Percentiles rank a stretch among this genome's conserved stretches.
Evolutionary conservation across 2,113 vertebrate genomes (phyloP).

Genomic region (Proteles cristata): DNA sequence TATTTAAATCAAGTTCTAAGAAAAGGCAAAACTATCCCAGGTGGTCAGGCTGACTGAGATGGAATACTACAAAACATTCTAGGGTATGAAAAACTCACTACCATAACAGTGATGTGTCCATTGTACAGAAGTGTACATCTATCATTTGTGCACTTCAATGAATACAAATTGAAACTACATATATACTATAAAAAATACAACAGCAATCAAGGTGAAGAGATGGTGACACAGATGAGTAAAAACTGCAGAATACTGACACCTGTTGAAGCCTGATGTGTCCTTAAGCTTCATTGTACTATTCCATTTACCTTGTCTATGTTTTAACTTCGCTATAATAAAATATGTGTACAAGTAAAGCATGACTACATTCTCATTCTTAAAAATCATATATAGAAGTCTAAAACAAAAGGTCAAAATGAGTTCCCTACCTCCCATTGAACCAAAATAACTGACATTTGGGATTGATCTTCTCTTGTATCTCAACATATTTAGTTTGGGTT

Average conservation of each 20-base stretch:
- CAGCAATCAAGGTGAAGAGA: not conserved
- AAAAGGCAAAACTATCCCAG: not conserved
- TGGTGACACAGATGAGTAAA: not conserved
- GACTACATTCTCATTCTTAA: not conserved
- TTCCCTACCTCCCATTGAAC: not conserved
- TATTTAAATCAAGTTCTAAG: not conserved
- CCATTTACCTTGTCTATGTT: not conserved
- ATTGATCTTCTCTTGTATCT: not conserved
- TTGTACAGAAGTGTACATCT: not conserved
- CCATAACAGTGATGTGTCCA: too few species aligned
- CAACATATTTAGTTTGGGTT: not conserved
- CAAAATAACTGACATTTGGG: not conserved
- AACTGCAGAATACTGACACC: not conserved
- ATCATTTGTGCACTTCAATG: not conserved
- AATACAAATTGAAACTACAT: not conserved
- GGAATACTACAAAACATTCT: not conserved
- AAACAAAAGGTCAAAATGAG: not conserved
- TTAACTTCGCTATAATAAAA: not conserved
- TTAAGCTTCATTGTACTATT: not conserved
- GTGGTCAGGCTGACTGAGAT: not conserved
- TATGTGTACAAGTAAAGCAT: not conserved
- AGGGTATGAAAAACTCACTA: not conserved
- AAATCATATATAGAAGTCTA: not conserved
- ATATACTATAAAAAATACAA: not conserved
- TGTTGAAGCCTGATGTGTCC: not conserved